Percentiles rank a stretch among this genome's conserved stretches.
phyloP scores from a whole-genome alignment of 92 coral and sea anemone species.

The Anthopleura xanthogrammica region DNA sequence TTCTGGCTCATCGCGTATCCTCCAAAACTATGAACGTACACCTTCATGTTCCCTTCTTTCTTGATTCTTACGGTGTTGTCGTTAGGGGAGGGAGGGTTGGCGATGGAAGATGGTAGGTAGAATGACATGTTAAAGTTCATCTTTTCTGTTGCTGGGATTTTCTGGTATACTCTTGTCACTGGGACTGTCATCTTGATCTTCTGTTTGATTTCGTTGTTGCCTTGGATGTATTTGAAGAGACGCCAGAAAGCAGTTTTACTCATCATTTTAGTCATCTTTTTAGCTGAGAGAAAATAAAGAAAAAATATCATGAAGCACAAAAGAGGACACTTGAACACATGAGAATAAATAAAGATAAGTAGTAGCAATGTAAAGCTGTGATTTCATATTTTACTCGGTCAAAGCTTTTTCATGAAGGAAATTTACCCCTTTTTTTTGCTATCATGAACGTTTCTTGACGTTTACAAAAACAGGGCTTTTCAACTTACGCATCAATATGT shows the following conservation, averaged over 20 bases:
- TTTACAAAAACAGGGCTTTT: no score
- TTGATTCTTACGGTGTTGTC: slow-evolving; percentile 19
- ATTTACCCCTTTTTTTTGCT: no score
- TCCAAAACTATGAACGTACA: slow-evolving; percentile 39
- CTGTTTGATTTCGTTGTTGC: slow-evolving; percentile 31
- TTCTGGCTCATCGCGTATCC: slow-evolving; percentile 37
- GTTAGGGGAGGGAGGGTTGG: slow-evolving; percentile 36
- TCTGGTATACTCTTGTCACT: slow-evolving; percentile 14
- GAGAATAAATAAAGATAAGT: no score
- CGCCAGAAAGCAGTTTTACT: slow-evolving; percentile 24
- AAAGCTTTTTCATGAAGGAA: no score
- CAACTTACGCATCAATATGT: no score
- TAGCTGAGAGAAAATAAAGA: background rate
- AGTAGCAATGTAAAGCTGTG: no score
- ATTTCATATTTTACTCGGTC: no score
- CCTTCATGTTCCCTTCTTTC: slow-evolving; percentile 8
- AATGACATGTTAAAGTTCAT: slow-evolving; percentile 50
- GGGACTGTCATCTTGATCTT: slow-evolving; percentile 56
- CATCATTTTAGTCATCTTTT: background rate
- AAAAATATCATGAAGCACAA: background rate
- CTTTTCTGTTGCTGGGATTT: background rate
- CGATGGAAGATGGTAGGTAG: slow-evolving; percentile 26
- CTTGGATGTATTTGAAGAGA: slow-evolving; percentile 46
- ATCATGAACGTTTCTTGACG: no score
- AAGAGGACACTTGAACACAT: background rate